These are phyloP conservation scores for Heliconius charithonia DNA, from an alignment of 2,888 invertebrate genomes.

Conservation along the genomic window DNA sequence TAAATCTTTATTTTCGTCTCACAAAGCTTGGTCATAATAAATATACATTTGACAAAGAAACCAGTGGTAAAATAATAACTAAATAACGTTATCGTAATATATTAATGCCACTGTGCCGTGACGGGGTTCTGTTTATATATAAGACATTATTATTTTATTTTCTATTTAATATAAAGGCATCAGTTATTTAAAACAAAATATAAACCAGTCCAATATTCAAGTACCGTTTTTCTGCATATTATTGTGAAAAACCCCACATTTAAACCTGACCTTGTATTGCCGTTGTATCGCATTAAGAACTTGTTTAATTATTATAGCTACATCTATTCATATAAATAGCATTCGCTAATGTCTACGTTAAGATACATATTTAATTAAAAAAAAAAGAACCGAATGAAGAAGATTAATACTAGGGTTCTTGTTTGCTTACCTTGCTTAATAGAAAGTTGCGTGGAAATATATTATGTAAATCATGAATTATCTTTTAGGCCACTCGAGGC, in stretches of 20 bases:
- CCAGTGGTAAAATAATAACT: too few relatives aligned
- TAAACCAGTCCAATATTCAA: constrained; percentile 12
- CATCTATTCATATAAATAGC: constrained; percentile 1
- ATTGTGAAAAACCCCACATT: constrained; percentile 14
- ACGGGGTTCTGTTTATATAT: neutral
- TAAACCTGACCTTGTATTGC: constrained; percentile 15
- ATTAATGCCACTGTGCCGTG: neutral
- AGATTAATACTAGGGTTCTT: too few relatives aligned
- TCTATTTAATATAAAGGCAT: neutral
- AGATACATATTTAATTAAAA: too few relatives aligned
- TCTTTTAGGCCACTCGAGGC: too few relatives aligned
- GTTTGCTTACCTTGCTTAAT: too few relatives aligned
- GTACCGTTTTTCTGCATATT: constrained; percentile 13
- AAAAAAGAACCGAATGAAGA: too few relatives aligned
- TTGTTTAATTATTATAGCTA: constrained; percentile 17
- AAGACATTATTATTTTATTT: neutral
- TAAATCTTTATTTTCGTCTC: too few relatives aligned
- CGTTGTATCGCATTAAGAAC: constrained; percentile 16
- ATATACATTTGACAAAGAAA: too few relatives aligned
- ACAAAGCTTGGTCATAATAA: too few relatives aligned
- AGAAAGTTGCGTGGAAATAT: too few relatives aligned
- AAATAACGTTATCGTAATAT: neutral
- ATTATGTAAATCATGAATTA: too few relatives aligned
- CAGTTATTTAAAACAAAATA: neutral
- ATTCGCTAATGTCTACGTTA: too few relatives aligned